Percentiles rank a stretch among this genome's conserved stretches.
phyloP scores from a whole-genome alignment of 1,140 invertebrate species.

The Arctopsyche grandis region DNA sequence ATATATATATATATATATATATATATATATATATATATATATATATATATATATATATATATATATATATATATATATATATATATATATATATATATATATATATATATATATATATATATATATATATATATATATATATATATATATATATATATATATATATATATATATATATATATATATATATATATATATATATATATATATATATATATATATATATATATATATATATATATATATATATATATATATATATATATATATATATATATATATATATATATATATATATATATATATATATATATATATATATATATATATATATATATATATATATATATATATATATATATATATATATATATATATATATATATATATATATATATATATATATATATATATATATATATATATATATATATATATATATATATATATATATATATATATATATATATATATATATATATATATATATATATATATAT shows the following conservation, averaged over 20 bases:
- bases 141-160: conserved; percentile 11
- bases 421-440: conserved; percentile 14
- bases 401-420: conserved; percentile 11
- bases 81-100: not conserved
- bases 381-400: conserved; percentile 15
- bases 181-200: conserved; percentile 11
- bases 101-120: conserved; percentile 5
- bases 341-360: conserved; percentile 11
- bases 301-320: not conserved
- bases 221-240: conserved; percentile 15
- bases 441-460: conserved; percentile 15
- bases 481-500: conserved; percentile 14
- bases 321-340: conserved; percentile 5
- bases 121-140: conserved; percentile 11
- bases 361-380: conserved; percentile 11
- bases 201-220: conserved; percentile 14
- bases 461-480: conserved; percentile 19
- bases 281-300: conserved; percentile 15
- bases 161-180: conserved; percentile 15
- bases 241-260: conserved; percentile 19
- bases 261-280: conserved; percentile 14
- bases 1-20: conserved; percentile 15
- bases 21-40: conserved; percentile 19
- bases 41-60: conserved; percentile 14
- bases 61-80: conserved; percentile 15